A percentile compares a stretch with the other conserved stretches of the same genome.
Conservation (phyloP, 2,797 vertebrate species). For the Mormyrops attenuatus region DNA sequence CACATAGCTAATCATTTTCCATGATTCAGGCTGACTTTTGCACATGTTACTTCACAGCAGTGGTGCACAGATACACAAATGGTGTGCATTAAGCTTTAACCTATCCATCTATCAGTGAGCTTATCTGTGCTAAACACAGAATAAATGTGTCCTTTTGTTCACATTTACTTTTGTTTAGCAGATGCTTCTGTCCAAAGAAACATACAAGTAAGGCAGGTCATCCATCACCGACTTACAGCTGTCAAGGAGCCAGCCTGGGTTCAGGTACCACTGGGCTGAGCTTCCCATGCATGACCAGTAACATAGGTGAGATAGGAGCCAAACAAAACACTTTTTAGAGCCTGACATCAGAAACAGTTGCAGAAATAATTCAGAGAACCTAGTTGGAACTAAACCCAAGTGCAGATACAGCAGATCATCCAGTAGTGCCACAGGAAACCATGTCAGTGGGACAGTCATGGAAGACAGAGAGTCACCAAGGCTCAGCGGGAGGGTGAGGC, state of each 20-base stretch:
- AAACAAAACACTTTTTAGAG: background rate
- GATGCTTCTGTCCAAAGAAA: background rate
- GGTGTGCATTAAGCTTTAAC: slow-evolving; percentile 27
- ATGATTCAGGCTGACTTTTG: background rate
- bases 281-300: background rate
- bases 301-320: background rate
- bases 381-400: background rate
- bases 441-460: background rate
- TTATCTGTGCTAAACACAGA: background rate
- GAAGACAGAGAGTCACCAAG: background rate
- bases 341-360: background rate
- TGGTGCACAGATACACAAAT: background rate
- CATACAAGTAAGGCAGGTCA: background rate
- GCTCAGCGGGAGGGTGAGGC: background rate
- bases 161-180: background rate
- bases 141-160: background rate
- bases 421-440: background rate
- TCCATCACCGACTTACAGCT: background rate
- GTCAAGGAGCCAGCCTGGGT: background rate
- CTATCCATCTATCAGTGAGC: slow-evolving; percentile 66
- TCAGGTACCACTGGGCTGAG: background rate
- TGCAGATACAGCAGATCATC: background rate
- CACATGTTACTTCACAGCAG: background rate
- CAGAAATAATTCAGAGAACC: background rate
- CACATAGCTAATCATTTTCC: background rate